Base-by-base conservation (phyloP, 2,797 vertebrate genomes). In the Lateolabrax maculatus region DNA sequence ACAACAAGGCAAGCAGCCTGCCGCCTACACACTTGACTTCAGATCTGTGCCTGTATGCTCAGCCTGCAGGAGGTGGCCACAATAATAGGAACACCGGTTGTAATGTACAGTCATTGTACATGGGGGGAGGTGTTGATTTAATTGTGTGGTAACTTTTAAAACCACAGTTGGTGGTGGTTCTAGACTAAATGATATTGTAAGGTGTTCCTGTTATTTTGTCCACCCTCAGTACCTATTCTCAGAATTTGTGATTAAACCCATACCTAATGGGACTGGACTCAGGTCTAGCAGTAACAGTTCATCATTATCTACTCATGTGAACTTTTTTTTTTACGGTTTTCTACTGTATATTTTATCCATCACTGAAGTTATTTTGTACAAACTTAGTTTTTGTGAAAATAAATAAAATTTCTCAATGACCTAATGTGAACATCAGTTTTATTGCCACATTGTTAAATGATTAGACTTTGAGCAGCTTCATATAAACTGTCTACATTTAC, bases 341-440 rank as follows among this genome's bases (percentile, higher is more conserved):
- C 51, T 80, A 85, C 69, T 69, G 67, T 72, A 69, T 53, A 72
- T 88, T 85, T 87, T 79, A 77, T 81, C 58, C 53, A 75, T 78
- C 67, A 89, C 85, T 86, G 90, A 93, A 90, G 81, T 80, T 75
- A 72, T 94, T 94, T 95, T 93, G 76, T 92, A 94, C 84, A 92
- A 94, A 93, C 41, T 71, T 76, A 18, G 37, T 82, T 91, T 90
- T 94, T 74, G 75, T 37, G 21, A 88, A 91, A 90, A 91, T 88
- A 75, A 91, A 90, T 84, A 77, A 51, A 68, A 67, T 74, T 79
- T 79, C 67, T 75, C 71, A 52, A 60, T 61, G 76, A 84, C 76
- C 73, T 63, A 48, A 87, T 83, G 71, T 73, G 73, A 87, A 75
- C 67, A 75, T 70, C 18, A n/a, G 55, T 81, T 90, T 87, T 89